These are phyloP conservation scores for Caenorhabditis remanei DNA, from an alignment of 1,140 invertebrate genomes.

Conservation along the genomic window DNA sequence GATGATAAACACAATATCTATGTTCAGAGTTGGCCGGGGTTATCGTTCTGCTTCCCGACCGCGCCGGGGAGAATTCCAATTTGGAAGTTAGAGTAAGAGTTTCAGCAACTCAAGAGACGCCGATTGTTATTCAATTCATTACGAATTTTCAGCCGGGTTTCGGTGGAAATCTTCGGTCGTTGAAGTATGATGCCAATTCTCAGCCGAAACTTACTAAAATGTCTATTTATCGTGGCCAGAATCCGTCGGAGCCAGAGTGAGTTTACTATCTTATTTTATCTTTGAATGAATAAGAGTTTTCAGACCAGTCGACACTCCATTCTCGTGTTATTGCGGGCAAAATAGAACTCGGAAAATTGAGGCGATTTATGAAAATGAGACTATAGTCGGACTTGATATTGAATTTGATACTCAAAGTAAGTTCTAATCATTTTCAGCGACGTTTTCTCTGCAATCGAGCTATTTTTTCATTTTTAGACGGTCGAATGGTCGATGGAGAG, in stretches of 20 bases:
- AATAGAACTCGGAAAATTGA: constrained; percentile 59
- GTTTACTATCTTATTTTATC: background rate
- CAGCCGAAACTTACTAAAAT: constrained; percentile 73
- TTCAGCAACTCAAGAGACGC: too few relatives aligned
- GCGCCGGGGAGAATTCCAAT: constrained; percentile 65
- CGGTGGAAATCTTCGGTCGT: constrained; percentile 73
- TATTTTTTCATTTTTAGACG: background rate
- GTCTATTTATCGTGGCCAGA: constrained; percentile 72
- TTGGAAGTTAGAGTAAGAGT: constrained; percentile 62
- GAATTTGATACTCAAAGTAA: constrained; percentile 71
- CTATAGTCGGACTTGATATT: constrained; percentile 70
- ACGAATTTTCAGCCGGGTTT: constrained; percentile 69
- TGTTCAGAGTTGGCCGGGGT: constrained; percentile 75
- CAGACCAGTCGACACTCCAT: constrained; percentile 68
- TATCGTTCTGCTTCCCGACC: constrained; percentile 76
- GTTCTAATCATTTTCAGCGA: constrained; percentile 5
- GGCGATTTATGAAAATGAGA: constrained; percentile 67
- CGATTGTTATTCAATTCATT: background rate
- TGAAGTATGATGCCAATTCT: constrained; percentile 71
- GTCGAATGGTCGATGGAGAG: constrained; percentile 34
- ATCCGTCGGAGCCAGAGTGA: constrained; percentile 69
- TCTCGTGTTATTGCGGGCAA: constrained; percentile 71
- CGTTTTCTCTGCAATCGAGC: background rate
- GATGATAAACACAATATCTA: constrained; percentile 76
- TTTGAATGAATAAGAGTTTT: background rate